phyloP scores from a whole-genome alignment of 2,888 invertebrate species.

The Mystacides longicornis region DNA sequence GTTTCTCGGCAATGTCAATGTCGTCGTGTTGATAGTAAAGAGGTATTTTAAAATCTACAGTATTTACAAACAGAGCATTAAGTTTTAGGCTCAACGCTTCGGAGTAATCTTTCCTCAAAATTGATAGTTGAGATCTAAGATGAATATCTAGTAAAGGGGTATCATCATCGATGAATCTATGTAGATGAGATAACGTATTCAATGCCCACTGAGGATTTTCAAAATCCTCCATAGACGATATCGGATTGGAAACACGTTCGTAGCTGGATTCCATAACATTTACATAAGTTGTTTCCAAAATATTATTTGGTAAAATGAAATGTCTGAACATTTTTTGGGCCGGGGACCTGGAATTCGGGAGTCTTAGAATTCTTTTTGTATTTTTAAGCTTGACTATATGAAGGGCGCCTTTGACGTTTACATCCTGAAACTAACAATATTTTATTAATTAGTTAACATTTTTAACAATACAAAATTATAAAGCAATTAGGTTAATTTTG shows the following conservation, averaged over 20 bases:
- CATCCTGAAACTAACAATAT: constrained; percentile 49
- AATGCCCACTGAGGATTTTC: constrained; percentile 20
- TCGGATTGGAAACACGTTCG: constrained; percentile 18
- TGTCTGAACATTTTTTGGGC: constrained; percentile 21
- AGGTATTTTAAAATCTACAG: not conserved
- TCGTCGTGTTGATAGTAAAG: constrained; percentile 17
- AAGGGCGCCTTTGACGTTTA: constrained; percentile 47
- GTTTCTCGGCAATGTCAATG: constrained; percentile 4
- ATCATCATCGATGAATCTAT: constrained; percentile 24
- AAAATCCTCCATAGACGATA: constrained; percentile 18
- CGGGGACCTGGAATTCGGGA: constrained; percentile 40
- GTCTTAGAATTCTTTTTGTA: constrained; percentile 63
- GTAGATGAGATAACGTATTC: constrained; percentile 14
- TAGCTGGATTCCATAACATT: constrained; percentile 2
- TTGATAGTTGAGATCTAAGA: constrained; percentile 21
- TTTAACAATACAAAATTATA: not conserved
- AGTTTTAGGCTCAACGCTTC: constrained; percentile 23
- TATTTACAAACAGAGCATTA: constrained; percentile 12
- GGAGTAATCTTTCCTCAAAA: constrained; percentile 19
- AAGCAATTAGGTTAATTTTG: not conserved
- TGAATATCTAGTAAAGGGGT: constrained; percentile 24
- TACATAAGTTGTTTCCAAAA: constrained; percentile 10
- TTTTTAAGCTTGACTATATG: constrained; percentile 64
- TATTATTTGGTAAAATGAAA: constrained; percentile 15
- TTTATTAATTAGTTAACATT: not conserved